Evolutionary conservation across 2,113 vertebrate species (phyloP).

Genomic region (Microtus ochrogaster): DNA sequence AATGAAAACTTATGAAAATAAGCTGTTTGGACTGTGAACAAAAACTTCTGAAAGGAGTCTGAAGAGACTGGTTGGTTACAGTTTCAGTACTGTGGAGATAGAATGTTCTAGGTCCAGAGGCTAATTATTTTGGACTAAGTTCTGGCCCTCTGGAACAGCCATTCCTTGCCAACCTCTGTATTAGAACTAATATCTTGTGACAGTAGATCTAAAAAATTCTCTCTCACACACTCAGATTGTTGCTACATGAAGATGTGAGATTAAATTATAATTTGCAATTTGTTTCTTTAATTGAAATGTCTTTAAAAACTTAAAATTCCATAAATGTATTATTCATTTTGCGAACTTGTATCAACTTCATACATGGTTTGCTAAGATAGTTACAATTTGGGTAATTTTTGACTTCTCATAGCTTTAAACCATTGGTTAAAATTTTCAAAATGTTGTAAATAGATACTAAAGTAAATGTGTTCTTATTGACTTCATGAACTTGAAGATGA

Average conservation of each 20-base stretch:
- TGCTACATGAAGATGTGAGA: not conserved
- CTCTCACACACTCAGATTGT: not conserved
- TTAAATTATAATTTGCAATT: not conserved
- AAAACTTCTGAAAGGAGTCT: not conserved
- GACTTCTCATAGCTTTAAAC: not conserved
- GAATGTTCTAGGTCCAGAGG: not conserved
- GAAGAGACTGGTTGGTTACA: not conserved
- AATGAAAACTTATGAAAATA: not conserved
- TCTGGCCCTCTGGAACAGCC: not conserved
- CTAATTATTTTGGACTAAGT: not conserved
- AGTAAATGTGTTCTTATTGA: slow-evolving; percentile 30
- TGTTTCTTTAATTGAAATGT: not conserved
- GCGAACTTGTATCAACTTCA: not conserved
- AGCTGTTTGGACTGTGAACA: not conserved
- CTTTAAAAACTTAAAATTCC: slow-evolving; percentile 17
- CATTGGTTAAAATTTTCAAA: not conserved
- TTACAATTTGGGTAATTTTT: not conserved
- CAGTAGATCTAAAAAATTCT: not conserved
- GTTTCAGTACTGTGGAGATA: not conserved
- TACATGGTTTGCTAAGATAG: not conserved
- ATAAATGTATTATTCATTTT: not conserved
- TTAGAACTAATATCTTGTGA: not conserved
- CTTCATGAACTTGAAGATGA: not conserved
- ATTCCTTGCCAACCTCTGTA: not conserved
- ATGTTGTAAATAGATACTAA: not conserved